A percentile compares a stretch with the other conserved stretches of the same genome.
phyloP scores from a whole-genome alignment of 2,113 vertebrate species.

The Herpetotheres cachinnans region DNA sequence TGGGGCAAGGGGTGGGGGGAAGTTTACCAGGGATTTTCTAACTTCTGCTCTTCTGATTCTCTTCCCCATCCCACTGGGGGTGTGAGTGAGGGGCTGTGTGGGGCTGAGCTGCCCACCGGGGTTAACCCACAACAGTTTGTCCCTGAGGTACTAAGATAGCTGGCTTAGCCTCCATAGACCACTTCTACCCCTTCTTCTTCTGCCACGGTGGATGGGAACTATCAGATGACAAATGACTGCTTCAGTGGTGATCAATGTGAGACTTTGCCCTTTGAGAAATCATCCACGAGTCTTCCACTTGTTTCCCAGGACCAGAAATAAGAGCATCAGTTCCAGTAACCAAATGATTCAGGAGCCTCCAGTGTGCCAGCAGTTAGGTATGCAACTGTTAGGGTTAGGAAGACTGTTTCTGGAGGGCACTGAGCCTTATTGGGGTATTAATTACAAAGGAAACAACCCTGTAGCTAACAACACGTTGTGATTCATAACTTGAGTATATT shows the following conservation, averaged over 20 bases:
- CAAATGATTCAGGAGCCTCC: neutral
- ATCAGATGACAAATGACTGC: neutral
- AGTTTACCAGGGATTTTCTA: neutral
- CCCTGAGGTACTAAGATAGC: neutral
- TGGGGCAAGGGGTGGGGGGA: accelerated
- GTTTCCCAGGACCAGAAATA: neutral
- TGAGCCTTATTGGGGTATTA: neutral
- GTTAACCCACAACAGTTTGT: neutral
- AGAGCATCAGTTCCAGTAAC: neutral
- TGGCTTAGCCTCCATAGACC: neutral
- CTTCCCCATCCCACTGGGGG: neutral
- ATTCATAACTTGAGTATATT: neutral
- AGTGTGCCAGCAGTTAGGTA: neutral
- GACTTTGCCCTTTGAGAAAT: neutral
- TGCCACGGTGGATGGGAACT: neutral
- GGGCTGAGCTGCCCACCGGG: neutral
- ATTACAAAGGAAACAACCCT: neutral
- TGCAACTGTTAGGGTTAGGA: neutral
- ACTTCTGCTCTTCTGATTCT: neutral
- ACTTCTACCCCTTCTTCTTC: neutral
- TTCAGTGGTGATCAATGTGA: neutral
- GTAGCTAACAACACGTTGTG: neutral
- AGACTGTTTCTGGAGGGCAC: neutral
- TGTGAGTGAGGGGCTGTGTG: accelerated
- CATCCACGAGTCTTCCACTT: neutral